phyloP scores from a whole-genome alignment of 2,797 vertebrate genomes.

The Babyrousa celebensis region DNA sequence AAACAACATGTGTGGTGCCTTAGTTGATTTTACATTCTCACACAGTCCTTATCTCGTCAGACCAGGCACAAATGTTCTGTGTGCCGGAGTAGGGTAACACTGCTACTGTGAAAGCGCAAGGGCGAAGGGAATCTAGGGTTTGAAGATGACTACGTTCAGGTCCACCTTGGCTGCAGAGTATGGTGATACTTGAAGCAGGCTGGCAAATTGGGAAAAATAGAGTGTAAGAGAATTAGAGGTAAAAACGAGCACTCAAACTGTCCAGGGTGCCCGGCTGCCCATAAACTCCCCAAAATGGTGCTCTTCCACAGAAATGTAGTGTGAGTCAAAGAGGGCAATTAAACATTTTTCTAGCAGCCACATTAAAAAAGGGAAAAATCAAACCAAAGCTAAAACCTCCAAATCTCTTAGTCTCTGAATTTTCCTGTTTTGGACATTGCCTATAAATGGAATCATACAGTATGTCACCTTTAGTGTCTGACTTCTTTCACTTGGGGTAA shows the following conservation, averaged over 20 bases:
- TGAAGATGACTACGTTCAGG: not conserved
- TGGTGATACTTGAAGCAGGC: not conserved
- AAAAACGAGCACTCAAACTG: not conserved
- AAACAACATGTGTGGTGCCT: not conserved
- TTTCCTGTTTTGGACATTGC: not conserved
- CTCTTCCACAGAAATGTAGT: not conserved
- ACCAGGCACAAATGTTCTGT: not conserved
- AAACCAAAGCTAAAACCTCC: not conserved
- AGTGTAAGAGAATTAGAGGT: not conserved
- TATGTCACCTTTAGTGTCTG: not conserved
- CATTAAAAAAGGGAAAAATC: not conserved
- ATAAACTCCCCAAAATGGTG: not conserved
- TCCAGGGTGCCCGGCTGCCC: not conserved
- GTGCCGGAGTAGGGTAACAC: not conserved
- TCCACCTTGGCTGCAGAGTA: not conserved
- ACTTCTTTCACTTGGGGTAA: not conserved
- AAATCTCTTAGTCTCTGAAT: not conserved
- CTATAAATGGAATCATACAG: not conserved
- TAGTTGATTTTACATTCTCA: not conserved
- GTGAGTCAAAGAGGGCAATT: not conserved
- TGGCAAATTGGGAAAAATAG: not conserved
- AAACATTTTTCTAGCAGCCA: not conserved
- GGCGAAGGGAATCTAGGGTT: not conserved
- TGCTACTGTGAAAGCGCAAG: not conserved
- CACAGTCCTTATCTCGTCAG: not conserved